Evolutionary conservation across 2,113 vertebrate species (phyloP), one percentile per base, ranked within the genome.

Genomic region (Leiothrix lutea): DNA sequence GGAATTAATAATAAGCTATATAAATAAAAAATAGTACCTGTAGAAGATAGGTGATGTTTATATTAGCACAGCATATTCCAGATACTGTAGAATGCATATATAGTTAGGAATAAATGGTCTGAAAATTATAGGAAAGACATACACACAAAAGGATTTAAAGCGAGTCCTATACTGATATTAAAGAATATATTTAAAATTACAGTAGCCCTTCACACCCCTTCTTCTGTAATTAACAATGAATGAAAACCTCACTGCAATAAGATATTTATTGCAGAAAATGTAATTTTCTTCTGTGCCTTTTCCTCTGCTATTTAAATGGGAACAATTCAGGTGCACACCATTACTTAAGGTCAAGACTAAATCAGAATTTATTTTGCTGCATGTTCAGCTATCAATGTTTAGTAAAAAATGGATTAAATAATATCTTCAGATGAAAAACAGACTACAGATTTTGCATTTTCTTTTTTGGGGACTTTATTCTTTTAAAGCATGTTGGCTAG

Each of bases 171-270:
- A 33, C 10, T 35, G 38, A 48, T 64, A 54, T 13, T 88, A 86
- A 71, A 87, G 67, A 80, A 83, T 67, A 58, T 14, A 83, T 58
- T 67, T 71, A 65, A 33, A 95, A 88, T 86, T 90, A 77, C 48
- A 81, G 60, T 26, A 88, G 69, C 33, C 48, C 47, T 92, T 89
- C 79, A 90, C 12, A 83, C 7, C 2, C 25, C 23, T 86, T 83
- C 24, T 81, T 83, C 71, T 83, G 71, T 84, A 97, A 95, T 94
- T 96, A 96, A 90, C 57, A 88, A 75, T 64, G 75, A 95, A 88
- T 62, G 60, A 94, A 93, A 92, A 61, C 7, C 45, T 70, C 53
- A 47, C 53, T 36, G 40, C 1, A 1, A 26, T 53, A 87, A 80
- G 53, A 26, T 51, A 90, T 84, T 96, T 93, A 86, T 45, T 88